Conservation (phyloP, 2,113 vertebrate species). For the Dipodomys merriami region DNA sequence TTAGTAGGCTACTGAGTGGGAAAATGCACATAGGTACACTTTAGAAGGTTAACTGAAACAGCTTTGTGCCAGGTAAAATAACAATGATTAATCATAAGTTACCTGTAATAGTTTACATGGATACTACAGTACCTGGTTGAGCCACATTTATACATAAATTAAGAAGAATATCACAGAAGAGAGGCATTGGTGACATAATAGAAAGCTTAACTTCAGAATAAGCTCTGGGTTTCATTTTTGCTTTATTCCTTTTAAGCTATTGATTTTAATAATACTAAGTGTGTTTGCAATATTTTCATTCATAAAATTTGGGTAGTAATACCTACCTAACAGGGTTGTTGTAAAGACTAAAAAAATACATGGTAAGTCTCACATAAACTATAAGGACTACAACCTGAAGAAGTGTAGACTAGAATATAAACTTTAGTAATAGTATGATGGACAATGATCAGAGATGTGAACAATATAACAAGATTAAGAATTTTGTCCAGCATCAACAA, state of each 20-base stretch:
- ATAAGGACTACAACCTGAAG: constrained; percentile 23
- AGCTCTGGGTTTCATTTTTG: background rate
- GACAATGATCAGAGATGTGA: constrained; percentile 35
- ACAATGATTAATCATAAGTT: constrained; percentile 1
- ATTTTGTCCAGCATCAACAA: background rate
- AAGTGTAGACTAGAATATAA: constrained; percentile 12
- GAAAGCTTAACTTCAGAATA: background rate
- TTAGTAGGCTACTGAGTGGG: constrained; percentile 16
- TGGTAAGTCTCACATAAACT: background rate
- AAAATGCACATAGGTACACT: constrained; percentile 13
- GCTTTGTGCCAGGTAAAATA: constrained; percentile 1
- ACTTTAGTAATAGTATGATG: background rate
- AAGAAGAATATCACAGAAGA: background rate
- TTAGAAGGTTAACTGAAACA: constrained; percentile 19
- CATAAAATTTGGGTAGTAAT: constrained; percentile 25
- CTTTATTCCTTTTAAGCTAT: background rate
- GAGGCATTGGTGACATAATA: background rate
- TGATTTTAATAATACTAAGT: background rate
- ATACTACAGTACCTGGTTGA: background rate
- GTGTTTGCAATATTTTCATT: background rate
- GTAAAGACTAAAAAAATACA: constrained; percentile 47
- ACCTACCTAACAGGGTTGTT: background rate
- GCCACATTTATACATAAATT: background rate
- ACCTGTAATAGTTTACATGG: background rate
- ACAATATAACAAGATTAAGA: constrained; percentile 32